Evolutionary conservation across 2,888 invertebrate species (phyloP).

Genomic region (Tricholauxania praeusta): DNA sequence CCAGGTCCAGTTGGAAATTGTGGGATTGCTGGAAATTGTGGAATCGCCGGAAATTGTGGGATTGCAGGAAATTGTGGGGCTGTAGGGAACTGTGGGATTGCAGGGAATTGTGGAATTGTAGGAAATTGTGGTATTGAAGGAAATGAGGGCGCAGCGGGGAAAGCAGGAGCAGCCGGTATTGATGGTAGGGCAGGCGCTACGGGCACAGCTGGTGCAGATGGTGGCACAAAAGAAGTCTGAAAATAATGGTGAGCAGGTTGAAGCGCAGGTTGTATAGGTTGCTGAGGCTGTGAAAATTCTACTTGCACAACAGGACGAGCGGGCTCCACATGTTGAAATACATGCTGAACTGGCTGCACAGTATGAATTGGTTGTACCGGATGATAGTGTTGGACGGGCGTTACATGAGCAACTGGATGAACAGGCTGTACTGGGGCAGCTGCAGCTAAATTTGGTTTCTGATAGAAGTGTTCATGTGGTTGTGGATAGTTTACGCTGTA

Average conservation of each 20-base stretch:
- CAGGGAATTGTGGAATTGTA: conserved; percentile 44
- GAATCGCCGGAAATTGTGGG: conserved; percentile 47
- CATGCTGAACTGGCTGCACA: conserved; percentile 47
- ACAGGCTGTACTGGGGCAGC: conserved; percentile 40
- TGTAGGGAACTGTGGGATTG: conserved; percentile 40
- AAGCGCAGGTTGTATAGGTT: conserved; percentile 35
- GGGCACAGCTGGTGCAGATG: conserved; percentile 26
- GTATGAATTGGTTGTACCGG: conserved; percentile 49
- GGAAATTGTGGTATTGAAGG: conserved; percentile 47
- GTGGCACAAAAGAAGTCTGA: conserved; percentile 47
- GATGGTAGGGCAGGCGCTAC: conserved; percentile 42
- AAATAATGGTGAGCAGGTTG: conserved; percentile 49
- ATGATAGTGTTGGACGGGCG: conserved; percentile 28
- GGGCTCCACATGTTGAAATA: conserved; percentile 42
- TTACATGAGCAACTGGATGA: conserved; percentile 34
- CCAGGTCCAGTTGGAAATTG: conserved; percentile 50
- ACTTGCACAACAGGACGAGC: conserved; percentile 48
- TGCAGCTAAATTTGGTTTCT: conserved; percentile 44
- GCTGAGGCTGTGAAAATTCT: conserved; percentile 45
- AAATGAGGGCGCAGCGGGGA: conserved; percentile 37
- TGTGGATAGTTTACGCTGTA: conserved; percentile 64
- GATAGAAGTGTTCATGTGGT: conserved; percentile 49
- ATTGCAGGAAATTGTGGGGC: conserved; percentile 48
- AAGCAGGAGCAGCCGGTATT: conserved; percentile 39
- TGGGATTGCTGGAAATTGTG: conserved; percentile 45